These are phyloP conservation scores for Dilophus febrilis DNA, from an alignment of 2,888 invertebrate species.

Conservation along the genomic window DNA sequence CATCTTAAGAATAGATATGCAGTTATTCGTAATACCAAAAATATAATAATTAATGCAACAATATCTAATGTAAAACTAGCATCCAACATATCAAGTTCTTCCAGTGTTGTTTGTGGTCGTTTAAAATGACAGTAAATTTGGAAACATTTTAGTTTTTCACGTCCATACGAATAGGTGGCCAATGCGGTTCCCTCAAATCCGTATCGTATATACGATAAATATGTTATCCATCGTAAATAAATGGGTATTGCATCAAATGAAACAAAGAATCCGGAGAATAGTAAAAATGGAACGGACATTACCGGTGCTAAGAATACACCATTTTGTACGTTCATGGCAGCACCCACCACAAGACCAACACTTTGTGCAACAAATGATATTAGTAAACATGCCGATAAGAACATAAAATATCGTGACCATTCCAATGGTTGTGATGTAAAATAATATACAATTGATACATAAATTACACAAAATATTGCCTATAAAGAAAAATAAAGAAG, in stretches of 20 bases:
- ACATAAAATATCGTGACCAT: constrained; percentile 68
- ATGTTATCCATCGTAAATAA: constrained; percentile 89
- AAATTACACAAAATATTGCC: constrained; percentile 85
- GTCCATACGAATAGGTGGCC: constrained; percentile 74
- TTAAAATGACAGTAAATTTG: constrained; percentile 78
- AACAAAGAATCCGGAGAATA: constrained; percentile 95
- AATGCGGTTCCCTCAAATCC: constrained; percentile 90
- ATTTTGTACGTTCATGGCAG: constrained; percentile 90
- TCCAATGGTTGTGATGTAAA: constrained; percentile 87
- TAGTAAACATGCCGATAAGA: constrained; percentile 69
- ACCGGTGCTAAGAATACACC: constrained; percentile 93
- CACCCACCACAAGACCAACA: constrained; percentile 86
- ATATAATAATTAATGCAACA: constrained; percentile 60
- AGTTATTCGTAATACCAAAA: constrained; percentile 58
- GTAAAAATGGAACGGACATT: constrained; percentile 87
- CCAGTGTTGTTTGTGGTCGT: constrained; percentile 60
- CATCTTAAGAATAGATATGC: constrained; percentile 75
- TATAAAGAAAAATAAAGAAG: constrained; percentile 26
- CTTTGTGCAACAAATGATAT: constrained; percentile 93
- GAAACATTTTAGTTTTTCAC: constrained; percentile 66
- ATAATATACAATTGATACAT: constrained; percentile 84
- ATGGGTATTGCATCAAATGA: constrained; percentile 91
- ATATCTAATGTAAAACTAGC: constrained; percentile 66
- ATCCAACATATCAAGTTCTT: constrained; percentile 71
- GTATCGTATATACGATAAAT: constrained; percentile 85